These are phyloP conservation scores for Meandrusa payeni DNA, from an alignment of 2,888 invertebrate species.

Conservation along the genomic window DNA sequence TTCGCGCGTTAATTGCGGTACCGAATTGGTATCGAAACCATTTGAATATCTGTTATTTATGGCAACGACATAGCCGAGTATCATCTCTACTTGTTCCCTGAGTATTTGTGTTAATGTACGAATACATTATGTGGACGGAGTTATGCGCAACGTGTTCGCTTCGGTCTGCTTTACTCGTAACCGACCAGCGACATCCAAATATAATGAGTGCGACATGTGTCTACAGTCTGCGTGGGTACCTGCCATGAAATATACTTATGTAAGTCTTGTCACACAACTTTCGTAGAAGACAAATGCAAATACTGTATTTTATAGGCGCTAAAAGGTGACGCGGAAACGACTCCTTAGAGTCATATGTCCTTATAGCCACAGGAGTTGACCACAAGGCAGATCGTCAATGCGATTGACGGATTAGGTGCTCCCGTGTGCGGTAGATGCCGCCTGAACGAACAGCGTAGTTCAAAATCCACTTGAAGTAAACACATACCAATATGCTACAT, in stretches of 20 bases:
- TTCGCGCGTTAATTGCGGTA: constrained; percentile 77
- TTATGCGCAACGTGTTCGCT: constrained; percentile 18
- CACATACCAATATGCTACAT: too few relatives aligned
- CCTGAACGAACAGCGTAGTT: too few relatives aligned
- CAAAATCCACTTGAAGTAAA: too few relatives aligned
- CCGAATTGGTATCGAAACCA: constrained; percentile 76
- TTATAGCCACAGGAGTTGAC: too few relatives aligned
- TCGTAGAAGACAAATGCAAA: not conserved
- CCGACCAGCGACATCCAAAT: not conserved
- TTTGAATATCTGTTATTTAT: constrained; percentile 79
- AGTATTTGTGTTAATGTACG: constrained; percentile 64
- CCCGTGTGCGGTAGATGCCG: too few relatives aligned
- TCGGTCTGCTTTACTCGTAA: constrained; percentile 28
- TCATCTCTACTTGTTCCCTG: constrained; percentile 58
- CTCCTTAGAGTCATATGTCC: too few relatives aligned
- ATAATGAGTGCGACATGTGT: constrained; percentile 9
- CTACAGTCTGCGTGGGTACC: not conserved
- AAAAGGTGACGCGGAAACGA: too few relatives aligned
- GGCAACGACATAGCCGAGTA: constrained; percentile 59
- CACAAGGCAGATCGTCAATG: too few relatives aligned
- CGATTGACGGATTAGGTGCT: too few relatives aligned
- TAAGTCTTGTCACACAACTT: constrained; percentile 1
- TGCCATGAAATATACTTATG: not conserved
- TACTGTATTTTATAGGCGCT: too few relatives aligned
- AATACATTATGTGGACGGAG: constrained; percentile 51